Conservation (phyloP, 2,113 vertebrate genomes). For the Aegotheles bennettii region DNA sequence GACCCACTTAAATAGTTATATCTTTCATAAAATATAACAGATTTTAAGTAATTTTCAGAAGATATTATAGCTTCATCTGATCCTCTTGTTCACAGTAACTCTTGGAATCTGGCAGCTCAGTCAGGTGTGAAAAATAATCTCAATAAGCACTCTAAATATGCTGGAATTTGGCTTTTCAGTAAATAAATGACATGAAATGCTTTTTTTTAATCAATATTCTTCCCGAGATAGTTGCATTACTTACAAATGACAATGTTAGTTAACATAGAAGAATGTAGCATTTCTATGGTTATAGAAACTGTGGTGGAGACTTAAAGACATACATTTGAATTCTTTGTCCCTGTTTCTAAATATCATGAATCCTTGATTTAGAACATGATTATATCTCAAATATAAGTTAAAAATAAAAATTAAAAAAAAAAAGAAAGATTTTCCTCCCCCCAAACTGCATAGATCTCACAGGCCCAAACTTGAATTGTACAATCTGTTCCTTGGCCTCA, state of each 20-base stretch:
- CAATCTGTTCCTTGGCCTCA: constrained; percentile 51
- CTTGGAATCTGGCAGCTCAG: background rate
- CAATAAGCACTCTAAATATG: background rate
- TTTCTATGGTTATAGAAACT: background rate
- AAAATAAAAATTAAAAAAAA: constrained; percentile 8
- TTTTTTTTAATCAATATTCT: background rate
- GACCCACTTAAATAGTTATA: background rate
- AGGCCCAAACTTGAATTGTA: constrained; percentile 19
- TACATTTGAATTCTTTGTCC: background rate
- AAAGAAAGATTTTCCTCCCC: background rate
- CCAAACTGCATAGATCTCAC: background rate
- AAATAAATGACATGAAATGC: background rate
- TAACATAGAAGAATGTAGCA: background rate
- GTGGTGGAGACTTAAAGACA: background rate
- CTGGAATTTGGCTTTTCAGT: background rate
- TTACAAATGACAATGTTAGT: background rate
- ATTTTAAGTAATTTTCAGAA: background rate
- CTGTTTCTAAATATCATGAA: background rate
- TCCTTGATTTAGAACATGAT: constrained; percentile 42
- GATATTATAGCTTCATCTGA: background rate
- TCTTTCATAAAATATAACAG: background rate
- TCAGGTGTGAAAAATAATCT: constrained; percentile 38
- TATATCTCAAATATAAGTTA: background rate
- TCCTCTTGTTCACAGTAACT: background rate
- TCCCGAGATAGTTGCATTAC: background rate